A percentile compares a stretch with the other conserved stretches of the same genome.
Evolutionary conservation across 2,888 invertebrate species (phyloP).

Genomic region (Dolomedes plantarius): DNA sequence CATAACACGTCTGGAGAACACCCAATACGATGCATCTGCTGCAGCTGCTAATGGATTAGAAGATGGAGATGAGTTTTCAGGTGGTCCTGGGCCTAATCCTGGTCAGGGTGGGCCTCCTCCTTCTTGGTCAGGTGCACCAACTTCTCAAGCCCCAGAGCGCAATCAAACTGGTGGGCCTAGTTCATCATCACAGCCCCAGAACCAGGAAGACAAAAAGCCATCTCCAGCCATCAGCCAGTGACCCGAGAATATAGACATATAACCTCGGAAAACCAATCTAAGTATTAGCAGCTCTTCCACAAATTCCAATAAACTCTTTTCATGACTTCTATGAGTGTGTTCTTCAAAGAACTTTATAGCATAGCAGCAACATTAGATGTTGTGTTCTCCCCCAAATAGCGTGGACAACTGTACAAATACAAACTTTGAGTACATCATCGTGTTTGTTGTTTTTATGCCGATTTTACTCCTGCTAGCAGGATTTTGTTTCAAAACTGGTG

Average conservation of each 20-base stretch:
- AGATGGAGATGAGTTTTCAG: conserved; percentile 72
- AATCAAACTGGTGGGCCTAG: conserved; percentile 67
- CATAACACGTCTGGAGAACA: conserved; percentile 98
- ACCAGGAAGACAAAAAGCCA: conserved; percentile 72
- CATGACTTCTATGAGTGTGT: conserved; percentile 60
- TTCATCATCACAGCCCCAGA: conserved; percentile 66
- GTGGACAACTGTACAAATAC: conserved; percentile 63
- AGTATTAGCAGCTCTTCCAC: conserved; percentile 69
- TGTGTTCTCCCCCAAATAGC: conserved; percentile 49
- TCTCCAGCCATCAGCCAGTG: conserved; percentile 72
- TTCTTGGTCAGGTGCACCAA: conserved; percentile 40
- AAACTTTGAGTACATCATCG: conserved; percentile 31
- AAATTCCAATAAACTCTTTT: conserved; percentile 39
- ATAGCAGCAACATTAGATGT: conserved; percentile 66
- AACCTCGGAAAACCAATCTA: neutral
- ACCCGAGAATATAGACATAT: neutral
- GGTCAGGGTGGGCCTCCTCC: conserved; percentile 50
- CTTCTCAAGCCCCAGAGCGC: conserved; percentile 38
- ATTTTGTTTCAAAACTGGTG: conserved; percentile 58
- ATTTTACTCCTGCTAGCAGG: conserved; percentile 60
- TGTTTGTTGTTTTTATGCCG: conserved; percentile 66
- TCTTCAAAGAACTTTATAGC: conserved; percentile 62
- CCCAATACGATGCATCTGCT: conserved; percentile 89
- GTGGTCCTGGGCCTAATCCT: conserved; percentile 43
- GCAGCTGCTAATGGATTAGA: conserved; percentile 73